Evolutionary conservation across 2,888 invertebrate species (phyloP), one percentile per base, ranked within the genome.

Genomic region (Patella ulyssiponensis): DNA sequence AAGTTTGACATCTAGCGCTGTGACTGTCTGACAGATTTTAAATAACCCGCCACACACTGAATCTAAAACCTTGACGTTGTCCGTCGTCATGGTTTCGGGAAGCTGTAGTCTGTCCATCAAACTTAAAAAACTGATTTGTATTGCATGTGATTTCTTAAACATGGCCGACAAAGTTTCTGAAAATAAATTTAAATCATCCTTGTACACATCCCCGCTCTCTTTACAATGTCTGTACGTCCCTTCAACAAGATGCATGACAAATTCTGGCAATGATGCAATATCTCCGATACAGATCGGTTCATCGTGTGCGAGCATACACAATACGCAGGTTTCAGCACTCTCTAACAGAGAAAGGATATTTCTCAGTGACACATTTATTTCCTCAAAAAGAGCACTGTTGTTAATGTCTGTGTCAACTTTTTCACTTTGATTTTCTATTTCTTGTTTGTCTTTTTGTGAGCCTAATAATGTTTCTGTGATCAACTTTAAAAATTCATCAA

Each of bases 1-100:
- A 33, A 90, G 82, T 74, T 90, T 90, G 53, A 89, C 81, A 74
- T 90, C 90, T n/a, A 90, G 83, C 0, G 84, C 84, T 11, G 87
- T 83, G 7, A 88, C 90, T 3, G 89, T 77, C 72, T 84, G 83
- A 81, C 90, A 88, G n/a, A 89, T 80, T 23, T 86, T 84, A 84
- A 86, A 88, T 79, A 90, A 78, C 3, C 87, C 87, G 64, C 84
- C 81, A 73, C 88, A 86, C 12, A 87, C 90, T 89, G 79, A 77
- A 54, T 71, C 56, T n/a, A 79, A 70, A 69, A 77, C 17, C 2
- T 69, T 58, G 9, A 79, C 79, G 69, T 77, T 76, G 3, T 75
- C 54, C 23, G 73, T 77, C 20, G 75, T 33, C 17, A 23, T 56
- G 1, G 69, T 14, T 12, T 52, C 44, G 5, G 77, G 54, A 5